Percentiles rank a stretch among this genome's conserved stretches.
phyloP scores from a whole-genome alignment of 2,888 invertebrate genomes.

The Drosophila mayaguana region DNA sequence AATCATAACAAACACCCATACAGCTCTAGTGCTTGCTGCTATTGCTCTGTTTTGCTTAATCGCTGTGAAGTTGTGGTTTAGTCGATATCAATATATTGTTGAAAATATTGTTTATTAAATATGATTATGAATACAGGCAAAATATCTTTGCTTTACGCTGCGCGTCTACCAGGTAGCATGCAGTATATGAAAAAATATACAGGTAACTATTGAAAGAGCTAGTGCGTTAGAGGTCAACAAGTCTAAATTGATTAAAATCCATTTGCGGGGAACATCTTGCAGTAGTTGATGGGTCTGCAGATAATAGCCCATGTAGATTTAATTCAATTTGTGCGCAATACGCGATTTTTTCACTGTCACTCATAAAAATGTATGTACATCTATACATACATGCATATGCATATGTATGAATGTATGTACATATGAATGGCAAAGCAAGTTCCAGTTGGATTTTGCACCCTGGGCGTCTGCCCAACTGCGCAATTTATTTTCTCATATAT shows the following conservation, averaged over 20 bases:
- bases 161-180: slow-evolving; percentile 33
- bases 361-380: neutral
- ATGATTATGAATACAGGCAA: slow-evolving; percentile 50
- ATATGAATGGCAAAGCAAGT: neutral
- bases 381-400: neutral
- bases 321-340: slow-evolving; percentile 47
- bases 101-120: neutral
- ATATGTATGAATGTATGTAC: neutral
- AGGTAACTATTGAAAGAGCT: slow-evolving; percentile 31
- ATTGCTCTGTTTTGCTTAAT: slow-evolving; percentile 40
- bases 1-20: slow-evolving; percentile 1
- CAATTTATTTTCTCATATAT: slow-evolving; percentile 32
- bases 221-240: slow-evolving; percentile 51
- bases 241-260: slow-evolving; percentile 52
- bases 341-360: slow-evolving; percentile 11
- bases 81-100: neutral
- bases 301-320: slow-evolving; percentile 29
- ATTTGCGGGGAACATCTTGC: neutral
- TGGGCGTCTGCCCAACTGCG: slow-evolving; percentile 50
- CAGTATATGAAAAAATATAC: slow-evolving; percentile 41
- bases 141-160: slow-evolving; percentile 27
- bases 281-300: slow-evolving; percentile 17
- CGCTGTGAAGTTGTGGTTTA: slow-evolving; percentile 36
- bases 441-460: slow-evolving; percentile 42
- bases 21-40: slow-evolving; percentile 12